Percentiles rank a stretch among this genome's conserved stretches.
Evolutionary conservation across 2,113 vertebrate species (phyloP).

Genomic region (Ceyx cyanopectus): DNA sequence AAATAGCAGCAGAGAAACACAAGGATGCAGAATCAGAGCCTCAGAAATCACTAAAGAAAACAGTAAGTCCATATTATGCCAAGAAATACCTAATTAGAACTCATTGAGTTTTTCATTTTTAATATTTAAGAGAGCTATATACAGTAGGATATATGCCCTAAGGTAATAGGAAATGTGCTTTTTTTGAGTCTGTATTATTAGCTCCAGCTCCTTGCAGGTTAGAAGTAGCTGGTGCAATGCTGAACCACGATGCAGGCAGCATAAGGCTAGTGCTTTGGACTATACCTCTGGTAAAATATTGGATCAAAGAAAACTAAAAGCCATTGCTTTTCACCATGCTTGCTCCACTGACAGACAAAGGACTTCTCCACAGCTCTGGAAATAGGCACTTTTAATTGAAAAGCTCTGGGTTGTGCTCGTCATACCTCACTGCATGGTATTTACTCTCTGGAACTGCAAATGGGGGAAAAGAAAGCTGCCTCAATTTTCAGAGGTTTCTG

Average conservation of each 20-base stretch:
- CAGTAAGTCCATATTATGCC: background rate
- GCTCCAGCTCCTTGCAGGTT: background rate
- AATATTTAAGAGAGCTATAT: background rate
- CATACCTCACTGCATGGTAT: background rate
- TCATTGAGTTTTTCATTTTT: background rate
- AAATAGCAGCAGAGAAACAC: constrained; percentile 49
- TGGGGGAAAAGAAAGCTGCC: background rate
- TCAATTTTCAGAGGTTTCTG: background rate
- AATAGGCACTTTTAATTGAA: background rate
- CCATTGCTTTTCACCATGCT: background rate
- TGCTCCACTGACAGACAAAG: background rate
- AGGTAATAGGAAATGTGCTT: background rate
- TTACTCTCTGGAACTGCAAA: background rate
- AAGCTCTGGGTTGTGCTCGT: background rate
- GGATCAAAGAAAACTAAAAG: background rate
- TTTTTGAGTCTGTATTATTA: background rate
- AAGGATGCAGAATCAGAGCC: constrained; percentile 24
- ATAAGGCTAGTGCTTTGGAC: background rate
- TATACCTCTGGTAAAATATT: accelerated
- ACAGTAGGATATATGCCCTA: background rate
- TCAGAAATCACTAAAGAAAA: constrained; percentile 18
- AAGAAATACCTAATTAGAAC: background rate
- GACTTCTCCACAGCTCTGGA: background rate
- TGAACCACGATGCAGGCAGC: background rate
- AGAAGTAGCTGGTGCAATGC: background rate